Percentiles rank a stretch among this genome's conserved stretches.
Evolutionary conservation across 2,888 invertebrate species (phyloP).

Genomic region (Rhorus exstirpatorius): DNA sequence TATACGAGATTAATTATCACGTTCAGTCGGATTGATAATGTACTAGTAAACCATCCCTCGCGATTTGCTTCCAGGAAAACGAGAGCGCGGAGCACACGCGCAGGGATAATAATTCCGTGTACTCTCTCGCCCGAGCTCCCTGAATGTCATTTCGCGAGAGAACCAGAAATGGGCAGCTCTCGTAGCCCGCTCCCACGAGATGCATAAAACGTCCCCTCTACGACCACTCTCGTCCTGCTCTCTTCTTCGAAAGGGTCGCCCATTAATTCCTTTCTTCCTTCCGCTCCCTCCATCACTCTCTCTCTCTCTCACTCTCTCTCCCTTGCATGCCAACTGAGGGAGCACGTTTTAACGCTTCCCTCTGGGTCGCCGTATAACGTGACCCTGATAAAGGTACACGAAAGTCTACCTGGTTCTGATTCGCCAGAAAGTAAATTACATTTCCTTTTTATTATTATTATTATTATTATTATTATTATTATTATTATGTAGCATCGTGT

Average conservation of each 20-base stretch:
- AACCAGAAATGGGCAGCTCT: conserved; percentile 40
- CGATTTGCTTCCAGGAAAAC: conserved; percentile 28
- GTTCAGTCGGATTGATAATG: conserved; percentile 63
- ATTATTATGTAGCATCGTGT: conserved; percentile 9
- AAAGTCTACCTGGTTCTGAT: conserved; percentile 44
- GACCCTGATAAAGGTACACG: conserved; percentile 62
- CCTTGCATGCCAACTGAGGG: conserved; percentile 28
- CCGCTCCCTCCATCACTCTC: conserved; percentile 48
- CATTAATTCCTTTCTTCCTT: conserved; percentile 71
- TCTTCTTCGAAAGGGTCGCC: conserved; percentile 67
- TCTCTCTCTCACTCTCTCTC: conserved; percentile 34
- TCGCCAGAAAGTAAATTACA: conserved; percentile 34
- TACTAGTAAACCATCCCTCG: conserved; percentile 52
- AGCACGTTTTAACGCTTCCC: conserved; percentile 62
- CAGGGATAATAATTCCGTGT: conserved; percentile 62
- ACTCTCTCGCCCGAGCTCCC: conserved; percentile 33
- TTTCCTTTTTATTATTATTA: conserved; percentile 26
- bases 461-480: no score
- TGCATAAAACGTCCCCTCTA: conserved; percentile 58
- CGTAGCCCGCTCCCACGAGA: conserved; percentile 58
- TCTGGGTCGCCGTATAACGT: conserved; percentile 54
- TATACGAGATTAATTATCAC: conserved; percentile 64
- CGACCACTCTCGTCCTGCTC: conserved; percentile 55
- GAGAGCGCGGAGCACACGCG: conserved; percentile 17
- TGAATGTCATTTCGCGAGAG: conserved; percentile 60